Conservation (phyloP, 2,888 invertebrate species). For the Drosophila gaucha region DNA sequence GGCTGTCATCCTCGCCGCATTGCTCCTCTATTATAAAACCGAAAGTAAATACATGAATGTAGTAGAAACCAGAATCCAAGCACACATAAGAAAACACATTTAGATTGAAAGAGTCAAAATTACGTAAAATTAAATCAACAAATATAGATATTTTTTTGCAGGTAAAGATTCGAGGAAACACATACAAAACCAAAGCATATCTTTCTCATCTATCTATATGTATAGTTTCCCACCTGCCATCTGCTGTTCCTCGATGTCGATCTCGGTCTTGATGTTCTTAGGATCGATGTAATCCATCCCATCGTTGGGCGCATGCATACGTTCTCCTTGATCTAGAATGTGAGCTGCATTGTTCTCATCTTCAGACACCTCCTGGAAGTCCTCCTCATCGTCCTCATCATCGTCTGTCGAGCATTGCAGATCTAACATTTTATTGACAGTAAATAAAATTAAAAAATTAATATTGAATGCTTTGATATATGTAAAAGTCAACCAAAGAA, state of each 20-base stretch:
- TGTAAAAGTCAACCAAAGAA: slow-evolving; percentile 5
- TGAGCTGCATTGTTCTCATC: slow-evolving; percentile 86
- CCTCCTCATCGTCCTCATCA: slow-evolving; percentile 87
- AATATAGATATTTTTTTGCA: background rate
- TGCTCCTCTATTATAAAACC: slow-evolving; percentile 78
- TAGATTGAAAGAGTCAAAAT: slow-evolving; percentile 36
- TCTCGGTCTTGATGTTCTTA: slow-evolving; percentile 77
- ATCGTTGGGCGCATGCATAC: slow-evolving; percentile 62
- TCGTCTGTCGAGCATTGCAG: slow-evolving; percentile 90
- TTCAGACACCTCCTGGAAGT: slow-evolving; percentile 87
- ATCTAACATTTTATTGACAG: slow-evolving; percentile 84
- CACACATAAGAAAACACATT: slow-evolving; percentile 48
- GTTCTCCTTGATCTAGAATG: slow-evolving; percentile 83
- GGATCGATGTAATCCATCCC: slow-evolving; percentile 75
- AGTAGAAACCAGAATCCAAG: slow-evolving; percentile 53
- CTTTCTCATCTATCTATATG: background rate
- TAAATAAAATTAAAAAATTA: slow-evolving; percentile 1
- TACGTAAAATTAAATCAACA: slow-evolving; percentile 7
- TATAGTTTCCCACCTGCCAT: slow-evolving; percentile 68
- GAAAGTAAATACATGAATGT: slow-evolving; percentile 40
- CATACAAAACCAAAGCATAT: slow-evolving; percentile 6
- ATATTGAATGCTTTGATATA: background rate
- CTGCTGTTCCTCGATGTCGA: slow-evolving; percentile 77
- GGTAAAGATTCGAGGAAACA: slow-evolving; percentile 7
- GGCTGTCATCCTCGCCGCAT: slow-evolving; percentile 87